Evolutionary conservation across 2,888 invertebrate species (phyloP), one percentile per base, ranked within the genome.

Genomic region (Ischnus inquisitorius): DNA sequence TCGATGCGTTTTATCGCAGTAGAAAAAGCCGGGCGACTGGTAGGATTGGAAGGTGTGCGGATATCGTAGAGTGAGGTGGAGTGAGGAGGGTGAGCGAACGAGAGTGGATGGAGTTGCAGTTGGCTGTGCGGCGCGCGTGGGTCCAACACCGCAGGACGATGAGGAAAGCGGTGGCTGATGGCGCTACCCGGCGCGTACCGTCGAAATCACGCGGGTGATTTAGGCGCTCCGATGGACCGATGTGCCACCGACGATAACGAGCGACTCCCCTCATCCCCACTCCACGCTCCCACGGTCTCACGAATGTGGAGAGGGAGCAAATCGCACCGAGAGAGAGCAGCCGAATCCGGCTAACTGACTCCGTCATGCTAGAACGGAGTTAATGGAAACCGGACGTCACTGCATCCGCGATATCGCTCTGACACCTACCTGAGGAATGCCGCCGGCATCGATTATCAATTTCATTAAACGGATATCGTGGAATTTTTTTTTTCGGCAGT

Each of bases 51-150:
- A 82, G 78, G 81, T 80, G 84, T 72, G 72, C 28, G 64, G 60
- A 43, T 81, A 86, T 77, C 79, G 68, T 64, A 74, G 67, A 89
- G 85, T 62, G 88, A 77, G 87, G 80, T 76, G 80, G 34, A 54
- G 72, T 14, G 54, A 51, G 46, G 34, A 90, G 88, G 88, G 85
- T 65, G 91, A 90, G 79, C 57, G 80, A 54, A 71, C n/a, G 57
- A 54, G 46, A 25, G 2, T 12, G 41, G 68, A 41, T 25, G 71
- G 72, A 78, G 65, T 69, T 65, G 65, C 74, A 74, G 62, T 74
- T 68, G 83, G 80, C 62, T 67, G 57, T 62, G 68, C 74, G 77
- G 67, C 76, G 67, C 54, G 67, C 54, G 34, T 4, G 34, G 34
- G 25, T 19, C 43, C 48, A 74, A 46, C 48, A 34, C n/a, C 69